Evolutionary conservation across 2,888 invertebrate species (phyloP), one percentile per base, ranked within the genome.

Genomic region (Dynastes tityus): DNA sequence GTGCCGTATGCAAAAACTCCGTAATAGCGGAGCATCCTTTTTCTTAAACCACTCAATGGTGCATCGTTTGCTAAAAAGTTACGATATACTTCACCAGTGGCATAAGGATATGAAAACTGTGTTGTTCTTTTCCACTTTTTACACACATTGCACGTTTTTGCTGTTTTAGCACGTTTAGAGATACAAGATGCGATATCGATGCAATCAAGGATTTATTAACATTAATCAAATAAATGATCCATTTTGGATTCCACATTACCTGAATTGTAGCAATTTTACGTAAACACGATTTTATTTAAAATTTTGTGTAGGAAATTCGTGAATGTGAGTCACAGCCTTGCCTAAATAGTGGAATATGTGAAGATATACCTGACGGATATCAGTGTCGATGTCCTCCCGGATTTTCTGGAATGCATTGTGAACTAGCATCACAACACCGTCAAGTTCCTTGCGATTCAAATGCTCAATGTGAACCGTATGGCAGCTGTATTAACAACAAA

Each of bases 321-420:
- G 94, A 92, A 83, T 92, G 92, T 82, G 85, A 88, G 32, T 91
- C 91, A 0, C 88, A 88, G 78, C 93, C 94, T 0, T 95, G 95
- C 84, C 86, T 87, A 68, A 92, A 93, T 85, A 90, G 90, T 27
- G 93, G 91, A 2, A 87, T 88, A 0, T 95, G 94, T 85, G 87
- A 90, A 45, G 93, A 94, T 85, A 89, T 91, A 74, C 86, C 89
- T 1, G 87, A 88, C 6, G 88, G 89, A 22, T 92, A 92, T 89
- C 85, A 91, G 80, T 93, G 93, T 84, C 86, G 87, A 9, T 93
- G 93, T 82, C 86, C 87, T 0, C 84, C 89, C 5, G 93, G 92
- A 5, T 92, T 89, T 83, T 87, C 89, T 4, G 92, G 92, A 0
- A 85, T 87, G 2, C 88, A 90, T 80, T 92, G 92, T 85, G 91